Evolutionary conservation across 1,140 invertebrate genomes (phyloP).

Genomic region (Lepidurus apus): DNA sequence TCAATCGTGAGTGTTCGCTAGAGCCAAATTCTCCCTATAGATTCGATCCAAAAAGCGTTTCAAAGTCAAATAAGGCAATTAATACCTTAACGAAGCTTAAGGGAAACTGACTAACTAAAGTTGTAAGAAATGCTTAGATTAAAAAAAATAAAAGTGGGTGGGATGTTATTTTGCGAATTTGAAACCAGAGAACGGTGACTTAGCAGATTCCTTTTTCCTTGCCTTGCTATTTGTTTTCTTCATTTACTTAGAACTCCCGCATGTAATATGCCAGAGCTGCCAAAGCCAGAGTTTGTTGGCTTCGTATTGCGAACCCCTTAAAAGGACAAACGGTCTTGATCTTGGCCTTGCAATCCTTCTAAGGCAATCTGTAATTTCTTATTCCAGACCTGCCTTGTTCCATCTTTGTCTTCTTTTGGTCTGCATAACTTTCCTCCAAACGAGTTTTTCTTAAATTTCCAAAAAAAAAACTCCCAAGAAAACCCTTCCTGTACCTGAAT

Average conservation of each 20-base stretch:
- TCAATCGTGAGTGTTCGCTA: too few species aligned
- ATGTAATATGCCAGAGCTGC: neutral
- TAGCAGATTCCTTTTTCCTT: neutral
- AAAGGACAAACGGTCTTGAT: conserved; percentile 9
- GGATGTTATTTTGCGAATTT: neutral
- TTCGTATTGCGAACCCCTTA: conserved; percentile 14
- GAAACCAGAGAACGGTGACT: neutral
- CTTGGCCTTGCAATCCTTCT: conserved; percentile 6
- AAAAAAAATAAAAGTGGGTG: too few species aligned
- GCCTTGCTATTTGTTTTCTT: neutral
- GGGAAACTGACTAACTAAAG: too few species aligned
- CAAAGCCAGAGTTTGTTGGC: conserved; percentile 14
- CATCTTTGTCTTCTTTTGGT: too few species aligned
- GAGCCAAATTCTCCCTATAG: too few species aligned
- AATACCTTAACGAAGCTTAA: too few species aligned
- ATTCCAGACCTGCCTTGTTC: neutral
- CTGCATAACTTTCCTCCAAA: neutral
- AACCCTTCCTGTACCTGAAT: neutral
- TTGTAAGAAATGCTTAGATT: too few species aligned
- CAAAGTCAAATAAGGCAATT: too few species aligned
- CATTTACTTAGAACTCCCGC: neutral
- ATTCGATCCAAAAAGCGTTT: too few species aligned
- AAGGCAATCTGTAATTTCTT: neutral
- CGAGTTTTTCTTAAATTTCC: neutral
- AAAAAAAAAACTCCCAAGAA: neutral